Evolutionary conservation across 2,888 invertebrate species (phyloP), one percentile per base, ranked within the genome.

Genomic region (Chrysolina haemoptera): DNA sequence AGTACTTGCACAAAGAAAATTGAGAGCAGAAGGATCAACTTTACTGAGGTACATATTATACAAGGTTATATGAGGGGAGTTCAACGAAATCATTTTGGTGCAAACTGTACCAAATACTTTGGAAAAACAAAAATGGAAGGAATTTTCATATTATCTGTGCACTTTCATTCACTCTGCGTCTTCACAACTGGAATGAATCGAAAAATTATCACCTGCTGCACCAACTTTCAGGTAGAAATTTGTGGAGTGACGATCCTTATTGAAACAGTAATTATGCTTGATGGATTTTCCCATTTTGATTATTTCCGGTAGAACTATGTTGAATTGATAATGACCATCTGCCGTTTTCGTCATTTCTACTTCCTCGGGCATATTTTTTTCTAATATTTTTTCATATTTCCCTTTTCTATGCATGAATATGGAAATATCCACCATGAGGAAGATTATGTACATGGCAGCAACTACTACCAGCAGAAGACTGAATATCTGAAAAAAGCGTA

Each of bases 181-280:
- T 35, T 8, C 35, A 35, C 35, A 35, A 35, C 35, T 71, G 74
- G 68, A 62, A 68, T 63, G 14, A 22, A 40, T 43, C 18, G 9
- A 10, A 35, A 50, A 53, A 20, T 1, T 43, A 84, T 86, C 88
- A 93, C 94, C 93, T 82, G 93, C 92, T 70, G 94, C 94, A 67
- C 94, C 94, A 80, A 93, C 86, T 89, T 94, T 94, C 20, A 94
- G 89, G 85, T 93, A 94, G 85, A 94, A 92, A 82, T 93, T 93
- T 41, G 93, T 93, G 18, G 93, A 92, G 87, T 94, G 94, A 77
- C 93, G 87, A 69, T 94, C 93, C 59, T 90, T 90, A 80, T 90
- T 91, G 85, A 93, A 93, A 84, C 92, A 92, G 83, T 92, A 93
- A 81, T 90, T 86, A 81, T 92, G 92, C 43, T 87, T 89, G 62